Conservation (phyloP, 2,113 vertebrate species). For the Trinectes maculatus region DNA sequence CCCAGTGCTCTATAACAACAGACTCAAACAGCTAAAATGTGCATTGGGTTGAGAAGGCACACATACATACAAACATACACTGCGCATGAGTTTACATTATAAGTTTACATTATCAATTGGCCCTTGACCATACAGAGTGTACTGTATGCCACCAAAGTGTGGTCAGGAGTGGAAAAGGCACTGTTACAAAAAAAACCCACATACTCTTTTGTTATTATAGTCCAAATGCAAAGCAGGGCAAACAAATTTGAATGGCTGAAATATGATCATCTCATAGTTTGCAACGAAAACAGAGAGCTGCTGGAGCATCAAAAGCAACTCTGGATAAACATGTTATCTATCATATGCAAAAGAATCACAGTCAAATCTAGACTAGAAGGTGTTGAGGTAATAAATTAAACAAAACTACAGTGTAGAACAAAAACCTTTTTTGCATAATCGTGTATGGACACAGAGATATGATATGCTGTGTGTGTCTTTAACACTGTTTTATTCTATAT, state of each 20-base stretch:
- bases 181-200: slow-evolving; percentile 32
- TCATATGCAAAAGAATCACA: background rate
- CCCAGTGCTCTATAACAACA: too few relatives aligned
- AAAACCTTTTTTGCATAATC: too few relatives aligned
- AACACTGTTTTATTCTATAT: too few relatives aligned
- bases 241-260: slow-evolving; percentile 14
- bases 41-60: too few relatives aligned
- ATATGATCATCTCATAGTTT: background rate
- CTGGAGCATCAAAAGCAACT: background rate
- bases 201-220: background rate
- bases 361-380: background rate
- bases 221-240: slow-evolving; percentile 58
- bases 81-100: too few relatives aligned
- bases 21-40: too few relatives aligned
- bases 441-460: too few relatives aligned
- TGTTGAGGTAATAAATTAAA: too few relatives aligned
- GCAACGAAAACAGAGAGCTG: background rate
- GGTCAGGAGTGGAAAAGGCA: background rate
- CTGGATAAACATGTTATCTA: background rate
- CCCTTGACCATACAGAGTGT: background rate
- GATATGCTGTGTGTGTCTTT: too few relatives aligned
- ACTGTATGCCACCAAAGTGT: background rate
- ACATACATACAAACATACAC: too few relatives aligned
- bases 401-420: too few relatives aligned
- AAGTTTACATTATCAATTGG: background rate